Evolutionary conservation across 2,113 vertebrate species (phyloP), one percentile per base, ranked within the genome.

Genomic region (Oxygymnocypris stewartii): DNA sequence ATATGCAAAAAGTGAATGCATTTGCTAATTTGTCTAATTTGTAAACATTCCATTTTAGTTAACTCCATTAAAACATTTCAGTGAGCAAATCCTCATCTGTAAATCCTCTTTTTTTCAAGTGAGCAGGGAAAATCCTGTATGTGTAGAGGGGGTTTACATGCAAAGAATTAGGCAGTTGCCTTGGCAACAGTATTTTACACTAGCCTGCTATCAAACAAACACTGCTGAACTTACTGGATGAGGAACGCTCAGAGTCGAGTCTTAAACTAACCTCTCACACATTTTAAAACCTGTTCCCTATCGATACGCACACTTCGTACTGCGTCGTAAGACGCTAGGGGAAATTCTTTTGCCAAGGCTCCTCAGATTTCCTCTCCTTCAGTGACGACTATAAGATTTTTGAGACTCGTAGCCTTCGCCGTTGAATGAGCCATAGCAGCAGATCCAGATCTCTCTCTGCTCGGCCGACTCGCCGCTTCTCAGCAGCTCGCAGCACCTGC

Each of bases 161-260:
- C 82, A 88, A 87, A 89, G 86, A 91, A 91, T 89, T 86, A 89
- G 82, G 90, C 87, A 91, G 94, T 94, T 94, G 91, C 93, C 92
- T 88, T 92, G 94, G 92, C 88, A 94, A 94, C 94, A 90, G 92
- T 90, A 88, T 91, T 92, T 92, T 90, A 82, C 77, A 86, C 86
- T 87, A 89, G 88, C 79, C 86, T 89, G 89, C 91, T 88, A 89
- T 91, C 90, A 86, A 77, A 44, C 51, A 57, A 84, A 25, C 42
- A 7, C 25, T 49, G 28, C 59, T 84, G 77, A 63, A 89, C 67
- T 67, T 82, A 83, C 84, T 88, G 85, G 84, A 89, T 78, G 40
- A 86, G 73, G 74, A 90, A 87, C 90, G 81, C 86, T 82, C 85
- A 79, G 59, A 87, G 54, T 59, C 20, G 2, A 57, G 40, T 79